phyloP scores from a whole-genome alignment of 2,888 invertebrate species.

The Ophonus ardosiacus region DNA sequence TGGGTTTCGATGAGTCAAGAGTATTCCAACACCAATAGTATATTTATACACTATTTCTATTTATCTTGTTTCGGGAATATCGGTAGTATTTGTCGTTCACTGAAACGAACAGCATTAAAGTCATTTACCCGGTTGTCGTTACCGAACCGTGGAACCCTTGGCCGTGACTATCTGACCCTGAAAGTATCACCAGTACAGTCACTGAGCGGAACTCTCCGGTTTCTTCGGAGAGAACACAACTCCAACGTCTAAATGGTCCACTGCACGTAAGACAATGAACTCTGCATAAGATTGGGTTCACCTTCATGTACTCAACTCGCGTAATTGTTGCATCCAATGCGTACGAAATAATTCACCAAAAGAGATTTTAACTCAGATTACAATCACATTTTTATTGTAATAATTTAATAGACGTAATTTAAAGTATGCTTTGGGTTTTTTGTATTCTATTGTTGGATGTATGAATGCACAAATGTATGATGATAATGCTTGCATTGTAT shows the following conservation, averaged over 20 bases:
- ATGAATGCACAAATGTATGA: conserved; percentile 33
- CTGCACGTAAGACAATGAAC: conserved; percentile 49
- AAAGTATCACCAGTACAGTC: conserved; percentile 36
- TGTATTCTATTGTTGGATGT: conserved; percentile 19
- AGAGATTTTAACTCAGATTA: conserved; percentile 1
- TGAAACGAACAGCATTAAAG: conserved; percentile 28
- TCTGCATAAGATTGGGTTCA: conserved; percentile 31
- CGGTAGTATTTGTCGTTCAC: not conserved
- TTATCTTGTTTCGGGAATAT: not conserved
- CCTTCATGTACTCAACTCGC: not conserved
- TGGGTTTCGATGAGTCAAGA: too few relatives aligned
- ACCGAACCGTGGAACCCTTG: conserved; percentile 51
- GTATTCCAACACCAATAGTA: too few relatives aligned
- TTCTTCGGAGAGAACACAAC: not conserved
- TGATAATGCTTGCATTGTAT: conserved; percentile 43
- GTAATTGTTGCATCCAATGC: conserved; percentile 9
- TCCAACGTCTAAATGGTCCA: conserved; percentile 21
- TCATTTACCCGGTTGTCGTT: conserved; percentile 51
- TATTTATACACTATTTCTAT: too few relatives aligned
- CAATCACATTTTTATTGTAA: conserved; percentile 8
- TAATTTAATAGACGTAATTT: conserved; percentile 27
- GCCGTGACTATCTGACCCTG: conserved; percentile 54
- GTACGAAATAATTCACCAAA: conserved; percentile 4
- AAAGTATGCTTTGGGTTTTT: conserved; percentile 34
- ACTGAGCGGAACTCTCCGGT: conserved; percentile 38